A percentile compares a stretch with the other conserved stretches of the same genome.
Conservation (phyloP, 92 coral and sea anemone species). For the Muricea muricata region DNA sequence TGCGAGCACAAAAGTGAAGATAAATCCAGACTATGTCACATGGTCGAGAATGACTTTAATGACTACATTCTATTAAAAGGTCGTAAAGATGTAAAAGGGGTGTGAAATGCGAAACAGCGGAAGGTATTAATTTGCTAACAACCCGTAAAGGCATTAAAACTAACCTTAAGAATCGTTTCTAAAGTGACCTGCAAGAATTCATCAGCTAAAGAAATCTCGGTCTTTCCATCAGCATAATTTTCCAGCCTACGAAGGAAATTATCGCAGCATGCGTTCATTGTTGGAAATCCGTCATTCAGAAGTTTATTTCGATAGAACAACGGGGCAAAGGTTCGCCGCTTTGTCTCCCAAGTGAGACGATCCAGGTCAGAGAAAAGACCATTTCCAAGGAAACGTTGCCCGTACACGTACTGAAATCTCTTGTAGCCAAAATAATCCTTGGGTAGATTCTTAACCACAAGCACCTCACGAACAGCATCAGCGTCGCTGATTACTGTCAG, state of each 20-base stretch:
- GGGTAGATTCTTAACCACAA: conserved; percentile 76
- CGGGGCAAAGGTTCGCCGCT: conserved; percentile 69
- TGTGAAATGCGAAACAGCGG: too few species aligned
- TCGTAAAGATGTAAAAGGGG: too few species aligned
- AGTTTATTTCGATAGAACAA: conserved; percentile 71
- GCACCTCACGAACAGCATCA: conserved; percentile 73
- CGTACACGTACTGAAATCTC: conserved; percentile 78
- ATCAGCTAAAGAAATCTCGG: conserved; percentile 83
- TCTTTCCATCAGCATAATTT: conserved; percentile 75
- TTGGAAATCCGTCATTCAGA: conserved; percentile 52
- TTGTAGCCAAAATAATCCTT: conserved; percentile 84
- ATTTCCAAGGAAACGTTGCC: conserved; percentile 80
- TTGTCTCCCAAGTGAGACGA: conserved; percentile 69
- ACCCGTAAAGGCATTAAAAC: background rate
- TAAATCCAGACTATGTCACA: too few species aligned
- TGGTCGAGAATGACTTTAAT: too few species aligned
- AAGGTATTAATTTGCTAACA: too few species aligned
- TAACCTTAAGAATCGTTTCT: conserved; percentile 81
- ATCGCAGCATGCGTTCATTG: conserved; percentile 75
- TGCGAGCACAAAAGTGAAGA: too few species aligned
- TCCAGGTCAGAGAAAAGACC: conserved; percentile 79
- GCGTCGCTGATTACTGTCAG: conserved; percentile 80
- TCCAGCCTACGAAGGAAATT: conserved; percentile 74
- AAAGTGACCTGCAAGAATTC: conserved; percentile 77
- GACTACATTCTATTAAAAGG: too few species aligned